Conservation (phyloP, 1,140 invertebrate genomes). For the Adelges cooleyi region DNA sequence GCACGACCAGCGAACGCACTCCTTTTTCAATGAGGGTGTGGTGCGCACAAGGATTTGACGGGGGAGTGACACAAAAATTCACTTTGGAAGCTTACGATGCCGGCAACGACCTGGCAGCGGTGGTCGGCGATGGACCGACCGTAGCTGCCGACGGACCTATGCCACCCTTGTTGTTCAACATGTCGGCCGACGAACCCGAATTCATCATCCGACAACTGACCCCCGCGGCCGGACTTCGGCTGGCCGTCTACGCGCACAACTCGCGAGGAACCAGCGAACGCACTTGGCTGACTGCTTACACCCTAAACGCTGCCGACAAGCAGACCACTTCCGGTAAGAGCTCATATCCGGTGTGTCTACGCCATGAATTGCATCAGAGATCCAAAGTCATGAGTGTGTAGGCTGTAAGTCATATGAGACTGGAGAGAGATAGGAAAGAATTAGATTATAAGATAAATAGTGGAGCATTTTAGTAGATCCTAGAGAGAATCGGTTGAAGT, state of each 20-base stretch:
- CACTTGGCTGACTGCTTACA: slow-evolving; percentile 49
- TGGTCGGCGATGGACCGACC: slow-evolving; percentile 40
- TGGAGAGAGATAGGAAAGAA: too few species aligned
- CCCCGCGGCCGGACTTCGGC: slow-evolving; percentile 53
- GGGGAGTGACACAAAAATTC: slow-evolving; percentile 58
- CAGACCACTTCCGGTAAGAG: slow-evolving; percentile 51
- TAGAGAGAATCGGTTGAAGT: too few species aligned
- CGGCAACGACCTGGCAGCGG: slow-evolving; percentile 35
- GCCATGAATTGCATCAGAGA: too few species aligned
- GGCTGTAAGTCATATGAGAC: too few species aligned
- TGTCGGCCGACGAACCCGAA: not conserved
- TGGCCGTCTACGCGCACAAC: slow-evolving; percentile 68
- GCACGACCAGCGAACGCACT: slow-evolving; percentile 64
- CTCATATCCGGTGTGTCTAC: too few species aligned
- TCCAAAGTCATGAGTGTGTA: too few species aligned
- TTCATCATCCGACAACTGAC: slow-evolving; percentile 41
- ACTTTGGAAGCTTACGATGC: slow-evolving; percentile 60
- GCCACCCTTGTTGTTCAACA: slow-evolving; percentile 55
- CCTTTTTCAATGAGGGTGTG: slow-evolving; percentile 64
- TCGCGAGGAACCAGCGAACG: slow-evolving; percentile 68
- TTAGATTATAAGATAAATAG: too few species aligned
- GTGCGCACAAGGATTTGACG: slow-evolving; percentile 68
- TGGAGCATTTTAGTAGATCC: too few species aligned
- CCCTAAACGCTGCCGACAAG: slow-evolving; percentile 63
- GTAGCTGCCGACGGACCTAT: slow-evolving; percentile 54